phyloP scores from a whole-genome alignment of 2,797 vertebrate species.

The Cygnus olor region DNA sequence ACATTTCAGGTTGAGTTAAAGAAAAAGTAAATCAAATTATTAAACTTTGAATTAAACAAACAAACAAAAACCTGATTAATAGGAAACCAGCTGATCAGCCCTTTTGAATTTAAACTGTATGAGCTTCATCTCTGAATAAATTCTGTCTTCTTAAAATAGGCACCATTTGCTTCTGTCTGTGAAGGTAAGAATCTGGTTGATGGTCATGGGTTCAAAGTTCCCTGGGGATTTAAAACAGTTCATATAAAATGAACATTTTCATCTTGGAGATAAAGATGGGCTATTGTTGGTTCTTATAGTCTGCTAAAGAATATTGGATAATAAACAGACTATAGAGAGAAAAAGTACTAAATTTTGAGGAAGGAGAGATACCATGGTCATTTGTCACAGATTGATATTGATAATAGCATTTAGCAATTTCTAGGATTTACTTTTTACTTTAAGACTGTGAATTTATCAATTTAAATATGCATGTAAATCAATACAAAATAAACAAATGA shows the following conservation, averaged over 20 bases:
- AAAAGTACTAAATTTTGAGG: background rate
- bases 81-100: background rate
- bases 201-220: background rate
- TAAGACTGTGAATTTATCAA: background rate
- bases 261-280: background rate
- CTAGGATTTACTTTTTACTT: background rate
- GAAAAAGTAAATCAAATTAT: background rate
- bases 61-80: background rate
- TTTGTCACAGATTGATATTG: background rate
- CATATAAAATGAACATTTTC: background rate
- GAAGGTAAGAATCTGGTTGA: background rate
- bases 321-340: background rate
- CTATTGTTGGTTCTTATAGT: background rate
- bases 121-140: background rate
- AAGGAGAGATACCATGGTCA: background rate
- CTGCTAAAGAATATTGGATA: background rate
- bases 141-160: background rate
- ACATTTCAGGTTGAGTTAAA: background rate
- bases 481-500: background rate
- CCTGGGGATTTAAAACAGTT: background rate
- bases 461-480: background rate
- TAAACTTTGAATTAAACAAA: background rate
- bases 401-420: background rate
- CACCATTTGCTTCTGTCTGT: background rate
- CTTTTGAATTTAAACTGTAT: background rate